Evolutionary conservation across 2,113 vertebrate species (phyloP).

Genomic region (Gallinago media): DNA sequence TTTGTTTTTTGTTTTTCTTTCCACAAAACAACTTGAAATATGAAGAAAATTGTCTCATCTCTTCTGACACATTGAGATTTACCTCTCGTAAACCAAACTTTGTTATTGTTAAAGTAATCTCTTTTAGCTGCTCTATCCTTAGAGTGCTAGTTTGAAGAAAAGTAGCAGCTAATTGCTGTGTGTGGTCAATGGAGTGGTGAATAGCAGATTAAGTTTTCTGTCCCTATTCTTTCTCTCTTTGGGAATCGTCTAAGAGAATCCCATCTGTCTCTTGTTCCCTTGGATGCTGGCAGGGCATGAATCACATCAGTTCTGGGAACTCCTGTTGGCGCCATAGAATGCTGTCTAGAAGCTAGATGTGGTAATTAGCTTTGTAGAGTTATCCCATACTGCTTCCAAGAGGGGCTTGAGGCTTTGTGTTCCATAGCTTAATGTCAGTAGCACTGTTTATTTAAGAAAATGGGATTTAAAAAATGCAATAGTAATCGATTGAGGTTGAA

Average conservation of each 20-base stretch:
- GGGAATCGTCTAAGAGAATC: not conserved
- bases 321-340: not conserved
- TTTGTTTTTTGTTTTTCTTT: not conserved
- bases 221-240: not conserved
- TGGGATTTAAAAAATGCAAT: not conserved
- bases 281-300: not conserved
- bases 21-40: not conserved
- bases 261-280: not conserved
- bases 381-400: not conserved
- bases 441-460: not conserved
- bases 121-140: not conserved
- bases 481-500: not conserved
- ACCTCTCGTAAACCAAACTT: not conserved
- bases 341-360: not conserved
- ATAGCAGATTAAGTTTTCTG: not conserved
- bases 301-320: not conserved
- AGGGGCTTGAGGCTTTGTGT: not conserved
- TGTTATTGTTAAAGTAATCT: not conserved
- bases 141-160: not conserved
- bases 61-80: not conserved
- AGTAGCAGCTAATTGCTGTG: not conserved
- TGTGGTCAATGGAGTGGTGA: accelerated
- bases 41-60: not conserved
- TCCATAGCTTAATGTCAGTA: not conserved
- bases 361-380: not conserved